Base-by-base conservation (phyloP, 2,113 vertebrate species). In the Elgaria multicarinata region DNA sequence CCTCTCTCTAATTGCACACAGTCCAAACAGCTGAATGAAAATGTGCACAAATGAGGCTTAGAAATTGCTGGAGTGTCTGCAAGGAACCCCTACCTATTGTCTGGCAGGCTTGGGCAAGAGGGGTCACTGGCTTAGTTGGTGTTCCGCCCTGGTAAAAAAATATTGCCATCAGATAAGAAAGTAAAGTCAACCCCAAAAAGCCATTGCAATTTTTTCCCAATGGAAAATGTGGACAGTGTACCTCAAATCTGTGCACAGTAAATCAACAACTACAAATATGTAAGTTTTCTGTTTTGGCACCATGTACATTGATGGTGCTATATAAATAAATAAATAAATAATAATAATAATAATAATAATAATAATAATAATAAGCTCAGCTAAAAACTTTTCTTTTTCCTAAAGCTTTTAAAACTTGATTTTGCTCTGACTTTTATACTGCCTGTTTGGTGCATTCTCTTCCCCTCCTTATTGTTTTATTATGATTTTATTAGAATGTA, bases 81-180 rank as follows among this genome's bases (percentile, higher is more conserved):
- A 81, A 90, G 72, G 88, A 76, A 79, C 22, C 58, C 42, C 53
- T 87, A 77, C 88, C 82, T 53, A 89, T 94, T 92, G 95, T 95
- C 92, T 90, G 91, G 93, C 85, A 71, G 91, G 10, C 76, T 74
- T 90, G 86, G 90, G 90, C 79, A 93, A 90, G 84, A 92, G 90
- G 93, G 94, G 93, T 95, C 96, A 93, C 83, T 87, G 92, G 85
- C 86, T 94, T 88, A 93, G 72, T 92, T 89, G 92, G 87, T 92
- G 93, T 95, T 91, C 93, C 90, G 39, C 90, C 92, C 89, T 77
- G 90, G 88, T 87, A 91, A 89, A 86, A 93, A 94, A 96, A 95
- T 94, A 94, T 90, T 85, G 92, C 91, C 90, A 88, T 91, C 90
- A 94, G 93, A 93, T 93, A 94, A 94, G 89, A 53, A 64, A 76